Evolutionary conservation across 2,797 vertebrate genomes (phyloP), one percentile per base, ranked within the genome.

Genomic region (Anas bahamensis): DNA sequence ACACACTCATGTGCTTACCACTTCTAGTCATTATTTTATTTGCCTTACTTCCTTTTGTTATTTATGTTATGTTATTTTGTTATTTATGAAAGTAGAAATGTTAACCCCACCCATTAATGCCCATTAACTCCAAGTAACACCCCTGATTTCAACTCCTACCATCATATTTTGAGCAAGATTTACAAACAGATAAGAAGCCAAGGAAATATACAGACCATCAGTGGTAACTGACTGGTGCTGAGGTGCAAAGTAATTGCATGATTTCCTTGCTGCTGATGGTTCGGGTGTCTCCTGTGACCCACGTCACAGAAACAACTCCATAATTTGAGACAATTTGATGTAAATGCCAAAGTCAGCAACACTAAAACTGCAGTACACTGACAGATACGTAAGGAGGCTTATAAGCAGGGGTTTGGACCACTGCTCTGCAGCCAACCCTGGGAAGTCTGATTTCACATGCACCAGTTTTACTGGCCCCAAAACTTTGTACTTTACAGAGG

Each of bases 401-500:
- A 7, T 13, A 59, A 19, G 13, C 29, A 13, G n/a, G 9, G 24
- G 33, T 4, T 17, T 42, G 48, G 31, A 31, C 17, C 0, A 0
- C 17, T 39, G 48, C 55, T 64, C 18, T 0, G 0, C 3, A 48
- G 28, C 53, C 71, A 33, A 14, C 8, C 8, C 4, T 69, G 18
- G 35, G 18, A 79, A 69, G 29, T 37, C 64, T 33, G 31, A 63
- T 66, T 73, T 66, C 61, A 65, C 8, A 9, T 6, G 7, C 22
- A 28, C 22, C 15, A 39, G 13, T 19, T 52, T 77, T 29, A 35
- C 22, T 18, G 23, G 50, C 17, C 2, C 24, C 44, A 60, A 61
- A 68, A 78, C 16, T 39, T 68, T 11, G 10, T 3, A 79, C 11
- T 71, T 56, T 3, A 7, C 68, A 78, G 29, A 31, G 19, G 13